Base-by-base conservation (phyloP, 2,888 invertebrate species). In the Andrena bucephala region DNA sequence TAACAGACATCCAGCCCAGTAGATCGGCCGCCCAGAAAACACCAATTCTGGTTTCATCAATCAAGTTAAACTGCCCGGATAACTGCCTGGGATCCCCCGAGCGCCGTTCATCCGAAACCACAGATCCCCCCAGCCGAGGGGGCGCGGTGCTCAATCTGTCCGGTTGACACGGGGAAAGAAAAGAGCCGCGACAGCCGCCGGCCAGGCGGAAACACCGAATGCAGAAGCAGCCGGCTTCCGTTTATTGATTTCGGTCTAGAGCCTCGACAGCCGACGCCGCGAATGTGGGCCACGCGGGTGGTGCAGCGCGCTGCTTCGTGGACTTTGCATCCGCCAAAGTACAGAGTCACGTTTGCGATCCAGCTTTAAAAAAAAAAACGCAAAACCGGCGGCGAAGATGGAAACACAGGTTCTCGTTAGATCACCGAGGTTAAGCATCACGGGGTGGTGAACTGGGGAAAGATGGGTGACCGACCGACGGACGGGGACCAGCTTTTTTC, bases 181-280 rank as follows among this genome's bases (percentile, higher is more conserved):
- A 24, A 27, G 54, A 52, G 73, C 50, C 54, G 29, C 29, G 66
- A 63, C 33, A 72, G 60, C 65, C 52, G 29, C 48, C 16, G 67
- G 57, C 29, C 52, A 75, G 62, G 62, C 73, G 75, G 86, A 81
- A 84, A 85, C 79, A 83, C 74, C 84, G 85, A 91, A 91, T 89
- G 83, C 85, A 87, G 87, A 90, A 91, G 89, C 87, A 86, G 62
- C 87, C 85, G 89, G 91, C 91, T 93, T 93, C 92, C 92, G 92
- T 91, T 93, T 93, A 93, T 93, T 93, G 93, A 93, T 93, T 93
- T 91, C 91, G 89, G 90, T 81, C 84, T 90, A 87, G 86, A 89
- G 88, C 78, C 20, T 29, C 74, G 75, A 62, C 85, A 42, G 87
- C 87, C 80, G 81, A 83, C 86, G 81, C 86, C 87, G 78, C 88